These are phyloP conservation scores for Drosophila prolongata DNA, from an alignment of 2,888 invertebrate species.

Conservation along the genomic window DNA sequence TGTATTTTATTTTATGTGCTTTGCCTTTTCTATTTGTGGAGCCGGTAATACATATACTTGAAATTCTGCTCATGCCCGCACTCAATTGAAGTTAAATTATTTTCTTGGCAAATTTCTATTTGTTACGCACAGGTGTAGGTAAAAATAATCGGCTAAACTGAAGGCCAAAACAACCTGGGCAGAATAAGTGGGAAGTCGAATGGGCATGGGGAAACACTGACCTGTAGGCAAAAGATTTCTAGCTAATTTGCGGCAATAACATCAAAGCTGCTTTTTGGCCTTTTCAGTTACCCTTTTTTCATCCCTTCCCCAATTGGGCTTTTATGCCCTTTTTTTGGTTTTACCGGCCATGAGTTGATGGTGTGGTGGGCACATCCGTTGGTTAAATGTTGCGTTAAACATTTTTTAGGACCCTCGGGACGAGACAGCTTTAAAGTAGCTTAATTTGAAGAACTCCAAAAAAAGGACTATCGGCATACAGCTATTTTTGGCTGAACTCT, in stretches of 20 bases:
- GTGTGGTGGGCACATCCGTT: conserved; percentile 47
- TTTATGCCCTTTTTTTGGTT: conserved; percentile 40
- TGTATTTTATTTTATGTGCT: conserved; percentile 28
- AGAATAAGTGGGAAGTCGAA: conserved; percentile 20
- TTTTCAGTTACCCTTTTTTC: conserved; percentile 49
- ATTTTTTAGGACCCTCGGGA: conserved; percentile 33
- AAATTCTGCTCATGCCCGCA: conserved; percentile 74
- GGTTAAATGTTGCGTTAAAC: conserved; percentile 69
- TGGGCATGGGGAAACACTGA: conserved; percentile 39
- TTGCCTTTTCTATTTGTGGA: conserved; percentile 12
- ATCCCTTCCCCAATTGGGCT: conserved; percentile 55
- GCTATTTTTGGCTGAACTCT: no score
- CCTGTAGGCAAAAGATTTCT: conserved; percentile 71
- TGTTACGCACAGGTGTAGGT: conserved; percentile 45
- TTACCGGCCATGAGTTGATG: conserved; percentile 29
- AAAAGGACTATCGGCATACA: no score
- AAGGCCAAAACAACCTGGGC: conserved; percentile 22
- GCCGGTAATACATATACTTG: conserved; percentile 55
- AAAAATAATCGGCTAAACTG: conserved; percentile 32
- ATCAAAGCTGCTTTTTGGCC: conserved; percentile 69
- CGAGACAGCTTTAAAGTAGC: conserved; percentile 17
- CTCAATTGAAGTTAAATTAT: conserved; percentile 76
- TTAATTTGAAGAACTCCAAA: background rate
- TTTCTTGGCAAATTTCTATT: conserved; percentile 63
- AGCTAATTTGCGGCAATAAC: conserved; percentile 80